phyloP scores from a whole-genome alignment of 2,888 invertebrate species.

The Penaeus monodon region DNA sequence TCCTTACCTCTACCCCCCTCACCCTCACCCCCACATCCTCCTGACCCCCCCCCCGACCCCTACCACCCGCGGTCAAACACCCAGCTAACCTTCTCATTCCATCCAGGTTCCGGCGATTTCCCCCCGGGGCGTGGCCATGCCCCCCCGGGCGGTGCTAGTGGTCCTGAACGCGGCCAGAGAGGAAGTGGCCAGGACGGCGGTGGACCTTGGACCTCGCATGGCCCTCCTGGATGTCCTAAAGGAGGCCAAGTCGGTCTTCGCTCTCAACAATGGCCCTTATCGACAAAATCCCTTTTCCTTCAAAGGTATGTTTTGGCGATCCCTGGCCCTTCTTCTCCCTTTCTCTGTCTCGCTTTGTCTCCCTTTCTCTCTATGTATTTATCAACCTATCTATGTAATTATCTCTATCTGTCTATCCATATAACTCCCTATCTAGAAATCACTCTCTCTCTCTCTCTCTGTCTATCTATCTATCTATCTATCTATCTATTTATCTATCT shows the following conservation, averaged over 20 bases:
- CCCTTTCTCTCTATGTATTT: neutral
- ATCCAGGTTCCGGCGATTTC: slow-evolving; percentile 11
- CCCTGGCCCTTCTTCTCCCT: neutral
- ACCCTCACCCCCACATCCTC: neutral
- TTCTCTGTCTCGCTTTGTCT: neutral
- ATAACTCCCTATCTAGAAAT: no score
- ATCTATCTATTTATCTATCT: neutral
- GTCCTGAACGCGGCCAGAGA: slow-evolving; percentile 13
- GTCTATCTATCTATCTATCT: neutral
- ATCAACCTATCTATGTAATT: neutral
- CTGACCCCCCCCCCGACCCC: neutral
- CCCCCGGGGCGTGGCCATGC: slow-evolving; percentile 7
- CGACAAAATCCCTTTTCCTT: slow-evolving; percentile 31
- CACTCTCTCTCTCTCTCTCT: slow-evolving; percentile 14
- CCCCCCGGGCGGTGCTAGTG: slow-evolving; percentile 28
- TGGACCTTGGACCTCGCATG: slow-evolving; percentile 37
- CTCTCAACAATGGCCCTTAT: slow-evolving; percentile 36
- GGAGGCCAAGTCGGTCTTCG: slow-evolving; percentile 26
- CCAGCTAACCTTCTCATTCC: neutral
- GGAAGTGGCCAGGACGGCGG: slow-evolving; percentile 21
- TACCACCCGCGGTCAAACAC: neutral
- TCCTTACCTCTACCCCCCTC: neutral
- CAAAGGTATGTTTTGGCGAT: neutral
- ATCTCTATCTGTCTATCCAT: no score
- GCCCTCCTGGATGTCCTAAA: slow-evolving; percentile 42